Conservation (phyloP, 2,888 invertebrate species). For the Sarcophaga subvicina region DNA sequence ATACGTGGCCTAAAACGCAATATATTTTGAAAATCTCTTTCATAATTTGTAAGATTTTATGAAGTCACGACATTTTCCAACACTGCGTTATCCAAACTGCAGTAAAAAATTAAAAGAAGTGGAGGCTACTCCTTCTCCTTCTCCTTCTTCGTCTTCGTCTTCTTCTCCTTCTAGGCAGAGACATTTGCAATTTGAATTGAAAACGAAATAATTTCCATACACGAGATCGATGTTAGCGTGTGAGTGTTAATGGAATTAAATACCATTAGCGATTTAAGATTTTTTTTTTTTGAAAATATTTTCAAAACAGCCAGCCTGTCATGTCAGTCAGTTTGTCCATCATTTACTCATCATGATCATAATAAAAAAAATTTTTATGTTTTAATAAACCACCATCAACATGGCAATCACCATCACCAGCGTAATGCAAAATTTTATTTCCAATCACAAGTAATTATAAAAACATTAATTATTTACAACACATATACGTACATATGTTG, state of each 20-base stretch:
- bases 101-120: not conserved
- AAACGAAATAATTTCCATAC: slow-evolving; percentile 14
- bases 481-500: too few species aligned
- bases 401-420: not conserved
- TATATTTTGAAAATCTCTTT: slow-evolving; percentile 28
- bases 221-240: slow-evolving; percentile 53
- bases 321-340: not conserved
- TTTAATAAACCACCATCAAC: not conserved
- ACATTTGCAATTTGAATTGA: slow-evolving; percentile 7
- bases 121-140: not conserved
- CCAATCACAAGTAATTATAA: too few species aligned
- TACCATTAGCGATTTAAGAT: slow-evolving; percentile 35
- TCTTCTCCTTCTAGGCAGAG: not conserved
- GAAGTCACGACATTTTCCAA: slow-evolving; percentile 65
- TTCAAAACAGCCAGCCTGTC: not conserved
- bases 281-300: not conserved
- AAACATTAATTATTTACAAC: too few species aligned
- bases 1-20: not conserved
- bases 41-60: slow-evolving; percentile 64
- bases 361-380: not conserved
- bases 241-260: slow-evolving; percentile 63
- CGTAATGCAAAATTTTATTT: not conserved
- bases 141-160: not conserved
- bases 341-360: not conserved
- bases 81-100: not conserved